These are phyloP conservation scores for Eupithecia inturbata DNA, from an alignment of 2,888 invertebrate species.

Conservation along the genomic window DNA sequence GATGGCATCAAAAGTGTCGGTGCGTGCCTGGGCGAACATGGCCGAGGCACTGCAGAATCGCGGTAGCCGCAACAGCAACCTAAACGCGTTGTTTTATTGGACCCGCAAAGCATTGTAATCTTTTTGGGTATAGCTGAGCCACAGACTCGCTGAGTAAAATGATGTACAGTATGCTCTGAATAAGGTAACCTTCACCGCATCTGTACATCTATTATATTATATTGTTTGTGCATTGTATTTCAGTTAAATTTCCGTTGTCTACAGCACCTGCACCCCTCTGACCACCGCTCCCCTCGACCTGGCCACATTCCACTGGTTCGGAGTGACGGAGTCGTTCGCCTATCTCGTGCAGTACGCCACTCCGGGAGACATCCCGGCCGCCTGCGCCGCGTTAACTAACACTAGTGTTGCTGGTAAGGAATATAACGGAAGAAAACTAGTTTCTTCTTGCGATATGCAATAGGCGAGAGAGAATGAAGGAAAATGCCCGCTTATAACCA, in stretches of 20 bases:
- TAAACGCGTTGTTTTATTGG: too few relatives aligned
- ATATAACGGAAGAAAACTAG: background rate
- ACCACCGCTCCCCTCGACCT: constrained; percentile 60
- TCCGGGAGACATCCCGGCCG: constrained; percentile 59
- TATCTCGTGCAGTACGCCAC: constrained; percentile 69
- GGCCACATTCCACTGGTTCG: constrained; percentile 74
- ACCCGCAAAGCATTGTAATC: too few relatives aligned
- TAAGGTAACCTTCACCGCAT: too few relatives aligned
- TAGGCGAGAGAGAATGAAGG: background rate
- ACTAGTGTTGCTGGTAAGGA: constrained; percentile 46
- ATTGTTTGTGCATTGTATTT: too few relatives aligned
- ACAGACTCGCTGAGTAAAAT: too few relatives aligned
- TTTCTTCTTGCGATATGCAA: background rate
- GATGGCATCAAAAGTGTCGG: too few relatives aligned
- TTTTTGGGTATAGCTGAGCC: too few relatives aligned
- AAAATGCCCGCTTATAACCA: background rate
- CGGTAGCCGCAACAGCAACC: too few relatives aligned
- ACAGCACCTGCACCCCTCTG: constrained; percentile 70
- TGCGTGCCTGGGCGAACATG: too few relatives aligned
- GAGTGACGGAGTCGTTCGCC: constrained; percentile 70
- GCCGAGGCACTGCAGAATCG: too few relatives aligned
- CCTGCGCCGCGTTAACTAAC: constrained; percentile 60
- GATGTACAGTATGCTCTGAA: too few relatives aligned
- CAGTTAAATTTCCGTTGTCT: background rate
- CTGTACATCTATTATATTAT: too few relatives aligned